Conservation (phyloP, 2,113 vertebrate genomes). For the Gallinago paraguaiae region DNA sequence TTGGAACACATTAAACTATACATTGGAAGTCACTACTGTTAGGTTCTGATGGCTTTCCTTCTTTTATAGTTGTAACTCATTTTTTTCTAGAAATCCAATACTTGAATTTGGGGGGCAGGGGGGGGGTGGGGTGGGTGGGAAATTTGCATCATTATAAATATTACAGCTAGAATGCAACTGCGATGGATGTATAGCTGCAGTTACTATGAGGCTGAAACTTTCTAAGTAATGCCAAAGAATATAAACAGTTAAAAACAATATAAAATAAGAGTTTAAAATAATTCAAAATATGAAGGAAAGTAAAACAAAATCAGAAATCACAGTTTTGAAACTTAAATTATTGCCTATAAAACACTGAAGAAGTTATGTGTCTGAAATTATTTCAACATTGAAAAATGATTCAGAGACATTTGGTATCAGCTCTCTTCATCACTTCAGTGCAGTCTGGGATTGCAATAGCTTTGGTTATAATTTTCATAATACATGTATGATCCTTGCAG, state of each 20-base stretch:
- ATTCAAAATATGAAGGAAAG: not conserved
- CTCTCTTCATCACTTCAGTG: not conserved
- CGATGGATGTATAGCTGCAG: conserved; percentile 55
- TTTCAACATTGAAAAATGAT: not conserved
- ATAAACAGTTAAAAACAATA: not conserved
- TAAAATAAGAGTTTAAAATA: not conserved
- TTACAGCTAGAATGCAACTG: conserved; percentile 44
- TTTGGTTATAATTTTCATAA: not conserved
- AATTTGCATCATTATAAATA: not conserved
- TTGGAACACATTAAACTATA: not conserved
- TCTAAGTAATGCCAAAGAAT: not conserved
- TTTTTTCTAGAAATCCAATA: not conserved
- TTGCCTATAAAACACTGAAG: not conserved
- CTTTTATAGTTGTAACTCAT: not conserved
- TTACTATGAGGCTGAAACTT: conserved; percentile 8
- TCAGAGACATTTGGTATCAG: not conserved
- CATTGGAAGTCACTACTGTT: not conserved
- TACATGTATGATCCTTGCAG: not conserved
- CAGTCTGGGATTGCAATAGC: not conserved
- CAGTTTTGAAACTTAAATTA: not conserved
- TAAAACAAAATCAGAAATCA: not conserved
- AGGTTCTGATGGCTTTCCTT: not conserved
- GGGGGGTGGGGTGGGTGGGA: not conserved
- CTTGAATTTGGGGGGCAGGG: not conserved
- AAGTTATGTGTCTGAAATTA: not conserved